Conservation (phyloP, 2,797 vertebrate genomes). For the Petrocephalus schoutedeni region DNA sequence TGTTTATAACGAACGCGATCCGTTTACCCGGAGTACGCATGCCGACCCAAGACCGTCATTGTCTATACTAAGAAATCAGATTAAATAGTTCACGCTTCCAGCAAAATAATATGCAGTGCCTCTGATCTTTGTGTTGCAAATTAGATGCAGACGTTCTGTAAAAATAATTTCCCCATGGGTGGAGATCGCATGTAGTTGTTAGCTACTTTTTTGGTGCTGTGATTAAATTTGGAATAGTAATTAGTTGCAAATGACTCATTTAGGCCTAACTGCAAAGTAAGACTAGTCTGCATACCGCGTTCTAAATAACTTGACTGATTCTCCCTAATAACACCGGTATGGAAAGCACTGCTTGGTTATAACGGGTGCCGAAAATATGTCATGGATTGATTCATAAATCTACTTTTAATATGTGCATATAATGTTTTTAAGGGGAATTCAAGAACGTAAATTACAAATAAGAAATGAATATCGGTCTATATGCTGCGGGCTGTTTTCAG, state of each 20-base stretch:
- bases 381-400: neutral
- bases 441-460: neutral
- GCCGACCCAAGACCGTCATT: neutral
- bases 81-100: neutral
- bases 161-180: neutral
- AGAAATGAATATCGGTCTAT: neutral
- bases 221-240: neutral
- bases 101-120: neutral
- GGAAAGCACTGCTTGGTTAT: neutral
- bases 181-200: neutral
- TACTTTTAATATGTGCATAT: neutral
- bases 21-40: neutral
- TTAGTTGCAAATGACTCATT: neutral
- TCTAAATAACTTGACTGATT: neutral
- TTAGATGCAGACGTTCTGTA: neutral
- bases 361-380: neutral
- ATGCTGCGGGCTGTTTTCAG: neutral
- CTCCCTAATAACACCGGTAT: neutral
- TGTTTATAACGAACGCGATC: neutral
- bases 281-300: neutral
- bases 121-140: neutral
- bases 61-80: neutral
- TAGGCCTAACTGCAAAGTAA: neutral
- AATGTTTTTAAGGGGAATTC: neutral
- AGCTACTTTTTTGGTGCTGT: neutral